phyloP scores from a whole-genome alignment of 2,888 invertebrate species.

The Caradrina kadenii region DNA sequence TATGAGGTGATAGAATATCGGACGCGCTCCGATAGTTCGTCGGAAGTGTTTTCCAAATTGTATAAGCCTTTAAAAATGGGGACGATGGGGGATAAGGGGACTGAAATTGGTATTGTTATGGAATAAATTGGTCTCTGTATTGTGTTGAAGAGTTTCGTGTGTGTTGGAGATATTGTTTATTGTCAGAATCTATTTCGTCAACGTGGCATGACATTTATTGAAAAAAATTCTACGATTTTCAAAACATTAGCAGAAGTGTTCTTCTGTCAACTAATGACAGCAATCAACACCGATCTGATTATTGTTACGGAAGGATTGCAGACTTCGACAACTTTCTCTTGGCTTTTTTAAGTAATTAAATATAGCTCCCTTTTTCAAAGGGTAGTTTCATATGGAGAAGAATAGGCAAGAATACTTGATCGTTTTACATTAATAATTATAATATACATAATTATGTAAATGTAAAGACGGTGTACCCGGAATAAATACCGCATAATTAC shows the following conservation, averaged over 20 bases:
- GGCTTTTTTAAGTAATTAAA: no score
- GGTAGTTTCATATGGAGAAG: no score
- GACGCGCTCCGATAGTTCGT: constrained; percentile 46
- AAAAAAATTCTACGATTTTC: neutral
- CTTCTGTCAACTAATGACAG: no score
- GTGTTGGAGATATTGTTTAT: constrained; percentile 14
- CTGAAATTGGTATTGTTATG: constrained; percentile 49
- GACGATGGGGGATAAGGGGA: constrained; percentile 26
- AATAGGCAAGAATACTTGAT: no score
- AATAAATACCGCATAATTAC: no score
- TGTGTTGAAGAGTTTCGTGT: constrained; percentile 14
- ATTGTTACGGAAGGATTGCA: no score
- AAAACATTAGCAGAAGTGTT: neutral
- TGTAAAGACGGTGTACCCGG: no score
- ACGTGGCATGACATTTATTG: neutral
- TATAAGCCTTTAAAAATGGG: constrained; percentile 55
- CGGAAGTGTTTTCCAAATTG: constrained; percentile 49
- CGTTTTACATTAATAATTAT: no score
- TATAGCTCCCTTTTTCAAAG: no score
- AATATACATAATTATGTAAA: no score
- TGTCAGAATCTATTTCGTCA: neutral
- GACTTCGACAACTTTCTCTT: no score
- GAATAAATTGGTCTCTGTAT: constrained; percentile 48
- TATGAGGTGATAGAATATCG: constrained; percentile 51
- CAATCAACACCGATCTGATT: no score